These are phyloP conservation scores for Listrodromus nycthemerus DNA, from an alignment of 2,888 invertebrate genomes.

Conservation along the genomic window DNA sequence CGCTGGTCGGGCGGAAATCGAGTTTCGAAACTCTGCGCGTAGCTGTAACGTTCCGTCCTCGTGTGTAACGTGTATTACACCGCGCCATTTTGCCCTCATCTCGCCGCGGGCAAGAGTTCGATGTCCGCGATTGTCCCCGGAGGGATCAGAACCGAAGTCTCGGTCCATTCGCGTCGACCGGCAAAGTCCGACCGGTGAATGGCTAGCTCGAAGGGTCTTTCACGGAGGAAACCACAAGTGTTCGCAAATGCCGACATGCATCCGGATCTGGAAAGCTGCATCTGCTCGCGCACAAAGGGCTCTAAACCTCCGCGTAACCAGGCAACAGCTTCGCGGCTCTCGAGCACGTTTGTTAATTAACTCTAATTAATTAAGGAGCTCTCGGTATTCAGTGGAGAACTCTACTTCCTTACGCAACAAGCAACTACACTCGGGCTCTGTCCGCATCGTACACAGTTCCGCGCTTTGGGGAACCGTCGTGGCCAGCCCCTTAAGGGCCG, in stretches of 20 bases:
- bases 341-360: conserved; percentile 82
- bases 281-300: conserved; percentile 35
- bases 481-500: conserved; percentile 56
- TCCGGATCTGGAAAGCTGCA: conserved; percentile 17
- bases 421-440: conserved; percentile 11
- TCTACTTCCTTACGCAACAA: conserved; percentile 68
- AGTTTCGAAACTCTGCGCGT: conserved; percentile 24
- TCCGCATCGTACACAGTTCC: conserved; percentile 15
- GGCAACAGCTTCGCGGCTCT: conserved; percentile 65
- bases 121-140: conserved; percentile 39
- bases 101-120: conserved; percentile 9
- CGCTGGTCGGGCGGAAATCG: conserved; percentile 14
- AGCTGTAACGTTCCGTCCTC: conserved; percentile 9
- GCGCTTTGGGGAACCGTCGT: not conserved
- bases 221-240: not conserved
- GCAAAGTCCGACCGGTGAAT: conserved; percentile 5
- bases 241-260: conserved; percentile 7
- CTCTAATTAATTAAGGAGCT: conserved; percentile 82
- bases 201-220: conserved; percentile 14
- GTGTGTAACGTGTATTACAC: conserved; percentile 30
- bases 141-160: conserved; percentile 42
- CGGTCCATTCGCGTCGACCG: conserved; percentile 7
- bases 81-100: too few relatives aligned
- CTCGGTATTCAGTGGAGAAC: conserved; percentile 66
- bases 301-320: conserved; percentile 33